phyloP scores from a whole-genome alignment of 2,113 vertebrate species.

The Notechis scutatus region DNA sequence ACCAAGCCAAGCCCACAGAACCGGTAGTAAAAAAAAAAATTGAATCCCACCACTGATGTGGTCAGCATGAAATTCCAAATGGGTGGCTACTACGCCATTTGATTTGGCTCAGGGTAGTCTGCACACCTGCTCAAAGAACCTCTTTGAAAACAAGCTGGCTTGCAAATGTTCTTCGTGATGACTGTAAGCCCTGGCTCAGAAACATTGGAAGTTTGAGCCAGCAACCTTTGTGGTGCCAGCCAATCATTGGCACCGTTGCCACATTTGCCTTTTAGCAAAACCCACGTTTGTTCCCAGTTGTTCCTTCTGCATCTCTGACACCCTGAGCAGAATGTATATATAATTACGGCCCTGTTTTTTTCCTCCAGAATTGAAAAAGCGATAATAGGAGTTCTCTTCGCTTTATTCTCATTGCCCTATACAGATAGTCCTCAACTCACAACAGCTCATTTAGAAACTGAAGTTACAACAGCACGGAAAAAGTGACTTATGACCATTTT shows the following conservation, averaged over 20 bases:
- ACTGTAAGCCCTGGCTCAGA: not conserved
- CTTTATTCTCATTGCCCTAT: not conserved
- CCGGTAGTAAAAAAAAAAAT: too few species aligned
- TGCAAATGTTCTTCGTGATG: too few species aligned
- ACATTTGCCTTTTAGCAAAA: not conserved
- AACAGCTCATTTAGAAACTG: too few species aligned
- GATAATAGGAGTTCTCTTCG: not conserved
- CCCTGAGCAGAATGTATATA: not conserved
- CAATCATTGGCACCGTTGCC: not conserved
- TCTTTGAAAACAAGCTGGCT: too few species aligned
- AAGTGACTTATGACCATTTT: too few species aligned
- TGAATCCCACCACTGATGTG: not conserved
- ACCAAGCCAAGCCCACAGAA: too few species aligned
- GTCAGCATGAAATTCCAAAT: not conserved
- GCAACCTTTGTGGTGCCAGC: too few species aligned
- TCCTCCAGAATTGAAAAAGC: not conserved
- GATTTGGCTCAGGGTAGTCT: not conserved
- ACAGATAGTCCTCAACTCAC: too few species aligned
- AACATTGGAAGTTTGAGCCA: not conserved
- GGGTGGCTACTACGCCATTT: not conserved
- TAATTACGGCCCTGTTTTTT: not conserved
- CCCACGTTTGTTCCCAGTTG: not conserved
- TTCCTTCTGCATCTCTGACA: not conserved
- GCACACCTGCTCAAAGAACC: too few species aligned
- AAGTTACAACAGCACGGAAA: too few species aligned